Evolutionary conservation across 2,888 invertebrate species (phyloP), one percentile per base, ranked within the genome.

Genomic region (Coelogynopora nodosa): DNA sequence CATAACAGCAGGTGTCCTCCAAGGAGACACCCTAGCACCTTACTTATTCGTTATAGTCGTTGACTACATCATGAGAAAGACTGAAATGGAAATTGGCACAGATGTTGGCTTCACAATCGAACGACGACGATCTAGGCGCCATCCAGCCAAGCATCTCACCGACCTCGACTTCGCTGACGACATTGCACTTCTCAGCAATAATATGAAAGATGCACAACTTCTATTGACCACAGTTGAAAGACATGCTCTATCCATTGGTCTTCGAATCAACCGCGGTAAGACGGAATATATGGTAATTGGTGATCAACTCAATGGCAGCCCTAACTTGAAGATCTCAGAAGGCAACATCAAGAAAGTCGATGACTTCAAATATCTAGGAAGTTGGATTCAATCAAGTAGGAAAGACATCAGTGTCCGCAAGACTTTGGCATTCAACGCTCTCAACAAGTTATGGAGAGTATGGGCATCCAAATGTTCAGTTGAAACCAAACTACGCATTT

Each of bases 131-230:
- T 74, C 74, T 23, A 74, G 74, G 18, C 18, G 74, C 23, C 74
- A 74, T 74, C 74, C 74, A 74, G 74, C 74, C 23, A 13, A 74
- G 27, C 27, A 26, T 26, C 74, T 74, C 23, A 74, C 74, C 74
- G 74, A 74, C 27, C 74, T 74, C 74, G 74, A 74, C 74, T 74
- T 74, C 27, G 74, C 74, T 26, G 74, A 74, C 74, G 74, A 74
- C 74, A 74, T 74, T 26, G 74, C 74, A 23, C 18, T 74, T 23
- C 74, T 74, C 18, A 26, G 23, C 74, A 26, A 74, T 26, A 74
- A 74, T 26, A 74, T 74, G 74, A 74, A 74, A 74, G 74, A 74
- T 26, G 74, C 74, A 74, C 74, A 74, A 74, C 74, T 23, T 23
- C 74, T 23, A 74, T 26, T 74, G 18, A 74, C 74, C 18, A 23